phyloP scores from a whole-genome alignment of 2,797 vertebrate genomes.

The Microctenopoma stevenorrisi region DNA sequence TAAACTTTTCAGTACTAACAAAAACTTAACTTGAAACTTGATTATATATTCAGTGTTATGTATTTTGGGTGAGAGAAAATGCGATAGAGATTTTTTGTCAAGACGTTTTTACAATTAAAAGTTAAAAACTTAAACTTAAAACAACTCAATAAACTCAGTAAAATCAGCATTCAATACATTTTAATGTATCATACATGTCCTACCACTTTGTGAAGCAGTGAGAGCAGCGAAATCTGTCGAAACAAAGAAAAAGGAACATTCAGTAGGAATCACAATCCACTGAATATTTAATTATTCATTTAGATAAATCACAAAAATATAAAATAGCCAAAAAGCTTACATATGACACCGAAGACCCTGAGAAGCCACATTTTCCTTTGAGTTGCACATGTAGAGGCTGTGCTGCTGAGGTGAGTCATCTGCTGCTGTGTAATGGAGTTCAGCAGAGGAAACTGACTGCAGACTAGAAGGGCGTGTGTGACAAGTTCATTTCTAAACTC shows the following conservation, averaged over 20 bases:
- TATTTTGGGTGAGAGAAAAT: not conserved
- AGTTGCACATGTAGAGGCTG: constrained; percentile 32
- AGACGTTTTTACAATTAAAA: not conserved
- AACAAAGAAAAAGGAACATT: not conserved
- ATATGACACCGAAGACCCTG: constrained; percentile 49
- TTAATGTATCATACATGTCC: constrained; percentile 5
- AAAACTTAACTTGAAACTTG: not conserved
- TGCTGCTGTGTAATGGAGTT: constrained; percentile 14
- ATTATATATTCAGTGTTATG: not conserved
- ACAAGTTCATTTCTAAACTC: constrained; percentile 31
- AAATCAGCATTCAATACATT: not conserved
- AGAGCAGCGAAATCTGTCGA: constrained; percentile 54
- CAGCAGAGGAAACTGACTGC: constrained; percentile 41
- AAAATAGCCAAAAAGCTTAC: constrained; percentile 55
- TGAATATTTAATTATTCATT: not conserved
- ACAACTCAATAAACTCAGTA: not conserved
- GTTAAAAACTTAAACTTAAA: not conserved
- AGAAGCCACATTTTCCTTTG: constrained; percentile 68
- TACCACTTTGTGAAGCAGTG: constrained; percentile 46
- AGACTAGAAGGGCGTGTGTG: constrained; percentile 36
- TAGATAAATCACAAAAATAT: not conserved
- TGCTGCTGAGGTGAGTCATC: constrained; percentile 33
- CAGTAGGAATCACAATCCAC: not conserved
- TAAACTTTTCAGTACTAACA: not conserved
- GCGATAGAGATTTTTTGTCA: not conserved